Evolutionary conservation across 1,140 invertebrate species (phyloP).

Genomic region (Sitobion miscanthi): DNA sequence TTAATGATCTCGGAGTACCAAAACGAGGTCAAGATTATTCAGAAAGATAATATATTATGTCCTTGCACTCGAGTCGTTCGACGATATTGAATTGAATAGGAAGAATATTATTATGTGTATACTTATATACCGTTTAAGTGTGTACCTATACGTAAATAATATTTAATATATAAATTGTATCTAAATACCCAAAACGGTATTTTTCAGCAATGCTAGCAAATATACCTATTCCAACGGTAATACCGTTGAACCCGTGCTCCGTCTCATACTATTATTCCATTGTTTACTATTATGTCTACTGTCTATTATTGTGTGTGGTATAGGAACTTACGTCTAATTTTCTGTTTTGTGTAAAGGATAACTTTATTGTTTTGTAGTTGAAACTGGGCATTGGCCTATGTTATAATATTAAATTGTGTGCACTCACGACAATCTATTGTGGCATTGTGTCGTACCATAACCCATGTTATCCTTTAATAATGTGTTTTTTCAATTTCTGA

Average conservation of each 20-base stretch:
- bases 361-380: background rate
- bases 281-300: background rate
- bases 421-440: background rate
- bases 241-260: background rate
- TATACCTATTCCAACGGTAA: background rate
- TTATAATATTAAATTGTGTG: background rate
- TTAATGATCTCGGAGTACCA: slow-evolving; percentile 33
- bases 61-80: slow-evolving; percentile 11
- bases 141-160: background rate
- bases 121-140: background rate
- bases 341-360: background rate
- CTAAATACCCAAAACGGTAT: background rate
- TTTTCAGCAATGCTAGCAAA: background rate
- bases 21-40: slow-evolving; percentile 44
- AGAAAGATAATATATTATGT: slow-evolving; percentile 12
- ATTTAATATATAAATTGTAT: background rate
- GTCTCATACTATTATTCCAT: background rate
- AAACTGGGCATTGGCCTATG: background rate
- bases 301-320: background rate
- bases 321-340: background rate
- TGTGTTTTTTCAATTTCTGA: too few relatives aligned
- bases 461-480: background rate
- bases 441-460: background rate
- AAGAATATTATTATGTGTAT: background rate
- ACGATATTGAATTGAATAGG: background rate